Conservation (phyloP, 2,797 vertebrate genomes). For the Cephalopachus bancanus region DNA sequence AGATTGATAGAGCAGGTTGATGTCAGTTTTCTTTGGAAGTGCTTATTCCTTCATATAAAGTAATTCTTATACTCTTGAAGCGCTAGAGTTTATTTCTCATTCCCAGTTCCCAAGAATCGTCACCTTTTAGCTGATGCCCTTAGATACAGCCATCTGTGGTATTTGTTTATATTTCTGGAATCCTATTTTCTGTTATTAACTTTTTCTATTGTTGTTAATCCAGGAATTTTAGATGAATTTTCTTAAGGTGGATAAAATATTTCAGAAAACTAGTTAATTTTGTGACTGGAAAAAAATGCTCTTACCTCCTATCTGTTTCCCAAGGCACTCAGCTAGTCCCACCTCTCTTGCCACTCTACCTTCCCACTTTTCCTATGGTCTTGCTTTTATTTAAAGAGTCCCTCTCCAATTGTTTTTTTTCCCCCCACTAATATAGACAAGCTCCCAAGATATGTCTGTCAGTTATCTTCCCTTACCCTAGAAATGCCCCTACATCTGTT, state of each 20-base stretch:
- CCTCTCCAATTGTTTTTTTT: background rate
- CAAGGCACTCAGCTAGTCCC: background rate
- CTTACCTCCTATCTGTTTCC: background rate
- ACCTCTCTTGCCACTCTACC: background rate
- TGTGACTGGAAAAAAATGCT: background rate
- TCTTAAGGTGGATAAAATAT: background rate
- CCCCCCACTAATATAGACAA: background rate
- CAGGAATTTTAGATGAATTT: background rate
- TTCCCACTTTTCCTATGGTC: background rate
- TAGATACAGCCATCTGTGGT: background rate
- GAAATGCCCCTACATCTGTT: background rate
- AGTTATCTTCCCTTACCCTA: background rate
- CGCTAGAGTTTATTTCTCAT: background rate
- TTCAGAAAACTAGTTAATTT: background rate
- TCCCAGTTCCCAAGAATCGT: background rate
- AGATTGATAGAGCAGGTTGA: background rate
- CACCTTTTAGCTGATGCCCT: background rate
- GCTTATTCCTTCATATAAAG: background rate
- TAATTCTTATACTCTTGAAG: background rate
- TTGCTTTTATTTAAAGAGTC: background rate
- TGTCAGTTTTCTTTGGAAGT: background rate
- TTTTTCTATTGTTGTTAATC: background rate
- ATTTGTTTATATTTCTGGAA: slow-evolving; percentile 26
- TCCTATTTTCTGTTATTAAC: background rate
- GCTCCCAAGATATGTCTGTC: background rate